Conservation (phyloP, 2,797 vertebrate genomes). For the Pangasius larnaudii region DNA sequence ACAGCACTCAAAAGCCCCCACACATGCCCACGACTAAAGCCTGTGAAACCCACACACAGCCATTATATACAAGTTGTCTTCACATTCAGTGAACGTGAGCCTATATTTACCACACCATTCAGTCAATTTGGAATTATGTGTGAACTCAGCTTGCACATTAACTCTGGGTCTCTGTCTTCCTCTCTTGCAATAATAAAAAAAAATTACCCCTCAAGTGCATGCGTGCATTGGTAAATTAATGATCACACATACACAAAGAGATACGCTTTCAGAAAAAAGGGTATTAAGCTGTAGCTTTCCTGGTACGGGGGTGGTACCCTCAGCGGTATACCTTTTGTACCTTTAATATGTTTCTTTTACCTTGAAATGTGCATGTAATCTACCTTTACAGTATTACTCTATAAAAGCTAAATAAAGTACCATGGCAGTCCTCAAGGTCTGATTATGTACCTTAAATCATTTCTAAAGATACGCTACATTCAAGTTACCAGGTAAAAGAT, state of each 20-base stretch:
- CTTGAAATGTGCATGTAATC: neutral
- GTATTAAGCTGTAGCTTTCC: neutral
- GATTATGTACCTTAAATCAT: neutral
- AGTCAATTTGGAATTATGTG: constrained; percentile 3
- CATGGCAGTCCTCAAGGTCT: neutral
- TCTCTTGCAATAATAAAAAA: constrained; percentile 30
- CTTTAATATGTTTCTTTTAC: neutral
- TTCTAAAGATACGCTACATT: neutral
- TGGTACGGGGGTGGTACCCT: neutral
- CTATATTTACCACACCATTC: constrained; percentile 43
- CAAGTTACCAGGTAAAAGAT: neutral
- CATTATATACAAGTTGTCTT: constrained; percentile 57
- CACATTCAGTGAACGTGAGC: constrained; percentile 8
- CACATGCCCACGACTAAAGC: constrained; percentile 67
- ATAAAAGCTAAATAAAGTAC: neutral
- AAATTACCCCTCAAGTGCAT: constrained; percentile 19
- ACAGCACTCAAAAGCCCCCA: constrained; percentile 67
- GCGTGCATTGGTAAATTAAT: constrained; percentile 1
- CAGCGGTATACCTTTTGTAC: neutral
- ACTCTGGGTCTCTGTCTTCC: constrained; percentile 33
- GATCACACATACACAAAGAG: neutral
- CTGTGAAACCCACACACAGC: constrained; percentile 67
- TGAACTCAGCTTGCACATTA: constrained; percentile 20
- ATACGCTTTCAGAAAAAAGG: neutral
- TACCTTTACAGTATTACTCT: neutral